Base-by-base conservation (phyloP, 2,888 invertebrate species). In the Meghimatium bilineatum region DNA sequence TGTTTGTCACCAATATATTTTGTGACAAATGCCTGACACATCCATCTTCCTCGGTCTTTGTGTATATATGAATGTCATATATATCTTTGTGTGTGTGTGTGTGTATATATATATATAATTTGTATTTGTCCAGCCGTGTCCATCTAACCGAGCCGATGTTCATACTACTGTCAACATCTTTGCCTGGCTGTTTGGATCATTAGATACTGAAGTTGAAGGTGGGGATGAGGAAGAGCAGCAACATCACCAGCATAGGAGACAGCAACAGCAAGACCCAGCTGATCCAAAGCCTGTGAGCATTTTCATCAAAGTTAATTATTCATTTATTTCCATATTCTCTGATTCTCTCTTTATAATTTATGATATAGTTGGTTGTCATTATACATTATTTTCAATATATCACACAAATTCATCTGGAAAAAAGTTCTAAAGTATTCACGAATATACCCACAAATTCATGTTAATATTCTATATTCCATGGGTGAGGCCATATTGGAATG, bases 111-210 rank as follows among this genome's bases (percentile, higher is more conserved):
- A 71, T 38, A 26, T 71, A 36, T 63, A 56, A n/a, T 74, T 34
- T n/a, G n/a, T 14, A 17, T 23, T 75, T 34, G n/a, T 36, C 23
- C 56, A 83, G 82, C 82, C 85, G 29, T 79, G 74, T 52, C 82
- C 80, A 17, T 80, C 85, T 20, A 80, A 44, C 56, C 63, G 80
- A n/a, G 74, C 77, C 6, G 82, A 82, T 78, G 85, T 85, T 34
- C 71, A 81, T 71, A 82, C 78, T 3, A 60, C 85, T n/a, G 66
- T 85, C 34, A 81, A 85, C 49, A 82, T 82, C 29, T 82, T 85
- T 82, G 85, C 86, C 63, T 86, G 86, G 86, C 63, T 86, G 71
- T 86, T 86, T 81, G 85, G 86, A 36, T 85, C 86, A 1, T 69
- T 86, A 79, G 85, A 86, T 72, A 86, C 85, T 12, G 82, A 84